Percentiles rank a stretch among this genome's conserved stretches.
phyloP scores from a whole-genome alignment of 2,888 invertebrate genomes.

The Andricus quercusramuli region DNA sequence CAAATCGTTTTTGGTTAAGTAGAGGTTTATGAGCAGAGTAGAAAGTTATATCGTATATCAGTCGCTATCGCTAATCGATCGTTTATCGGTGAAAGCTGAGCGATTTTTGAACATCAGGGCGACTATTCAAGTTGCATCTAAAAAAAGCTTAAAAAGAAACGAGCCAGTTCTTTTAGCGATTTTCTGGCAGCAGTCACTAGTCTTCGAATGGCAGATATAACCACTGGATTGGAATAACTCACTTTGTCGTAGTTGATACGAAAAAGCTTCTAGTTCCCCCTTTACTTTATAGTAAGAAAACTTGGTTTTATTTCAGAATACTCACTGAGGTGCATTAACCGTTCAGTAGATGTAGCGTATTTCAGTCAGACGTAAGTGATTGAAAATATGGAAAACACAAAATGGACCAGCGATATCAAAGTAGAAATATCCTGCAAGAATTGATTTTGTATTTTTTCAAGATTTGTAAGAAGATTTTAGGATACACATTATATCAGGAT shows the following conservation, averaged over 20 bases:
- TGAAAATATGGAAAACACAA: neutral
- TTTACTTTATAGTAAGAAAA: neutral
- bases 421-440: neutral
- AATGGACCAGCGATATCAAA: conserved; percentile 7
- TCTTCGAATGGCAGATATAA: conserved; percentile 3
- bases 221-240: conserved; percentile 35
- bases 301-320: conserved; percentile 5
- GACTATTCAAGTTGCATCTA: neutral
- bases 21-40: conserved; percentile 2
- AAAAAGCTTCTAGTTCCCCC: conserved; percentile 5
- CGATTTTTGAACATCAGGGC: conserved; percentile 20
- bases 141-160: neutral
- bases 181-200: conserved; percentile 25
- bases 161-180: neutral
- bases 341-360: conserved; percentile 3
- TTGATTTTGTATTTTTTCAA: neutral
- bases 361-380: conserved; percentile 15
- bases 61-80: conserved; percentile 3
- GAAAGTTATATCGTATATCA: neutral
- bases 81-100: neutral
- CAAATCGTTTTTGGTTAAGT: conserved; percentile 2
- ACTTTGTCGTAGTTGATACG: conserved; percentile 25
- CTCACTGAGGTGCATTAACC: conserved; percentile 27
- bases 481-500: neutral
- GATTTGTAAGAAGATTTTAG: neutral